Conservation (phyloP, 2,888 invertebrate species). For the Masnerella sp. region DNA sequence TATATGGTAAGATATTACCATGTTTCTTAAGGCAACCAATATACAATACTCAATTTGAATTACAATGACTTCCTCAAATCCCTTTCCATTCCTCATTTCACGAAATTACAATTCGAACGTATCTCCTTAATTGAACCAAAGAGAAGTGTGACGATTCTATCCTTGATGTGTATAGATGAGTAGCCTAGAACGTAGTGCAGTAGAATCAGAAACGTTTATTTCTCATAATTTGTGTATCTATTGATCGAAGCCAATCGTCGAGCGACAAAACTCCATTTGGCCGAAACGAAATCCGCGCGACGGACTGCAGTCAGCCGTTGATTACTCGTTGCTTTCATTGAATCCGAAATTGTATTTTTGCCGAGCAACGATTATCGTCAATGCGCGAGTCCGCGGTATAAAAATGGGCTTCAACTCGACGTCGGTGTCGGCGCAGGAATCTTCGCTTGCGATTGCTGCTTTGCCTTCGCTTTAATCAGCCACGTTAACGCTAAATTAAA, state of each 20-base stretch:
- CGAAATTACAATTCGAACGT: no score
- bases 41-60: no score
- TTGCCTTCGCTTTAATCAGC: slow-evolving; percentile 7
- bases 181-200: slow-evolving; percentile 62
- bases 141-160: slow-evolving; percentile 58
- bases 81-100: no score
- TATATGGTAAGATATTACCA: no score
- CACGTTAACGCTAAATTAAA: slow-evolving; percentile 4
- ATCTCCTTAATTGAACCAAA: no score
- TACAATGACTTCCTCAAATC: no score
- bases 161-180: slow-evolving; percentile 60
- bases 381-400: slow-evolving; percentile 52
- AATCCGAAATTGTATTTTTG: slow-evolving; percentile 69
- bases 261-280: slow-evolving; percentile 34
- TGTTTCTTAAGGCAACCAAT: no score
- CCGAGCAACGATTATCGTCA: slow-evolving; percentile 62
- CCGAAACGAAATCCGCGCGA: slow-evolving; percentile 23
- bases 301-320: slow-evolving; percentile 31
- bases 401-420: slow-evolving; percentile 46
- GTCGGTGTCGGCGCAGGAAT: slow-evolving; percentile 34
- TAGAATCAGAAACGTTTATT: slow-evolving; percentile 62
- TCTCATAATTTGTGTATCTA: slow-evolving; percentile 43
- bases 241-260: slow-evolving; percentile 48
- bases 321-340: slow-evolving; percentile 48
- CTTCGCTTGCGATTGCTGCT: slow-evolving; percentile 22